Evolutionary conservation across 1,140 invertebrate genomes (phyloP), one percentile per base, ranked within the genome.

Genomic region (Ladona fulva): DNA sequence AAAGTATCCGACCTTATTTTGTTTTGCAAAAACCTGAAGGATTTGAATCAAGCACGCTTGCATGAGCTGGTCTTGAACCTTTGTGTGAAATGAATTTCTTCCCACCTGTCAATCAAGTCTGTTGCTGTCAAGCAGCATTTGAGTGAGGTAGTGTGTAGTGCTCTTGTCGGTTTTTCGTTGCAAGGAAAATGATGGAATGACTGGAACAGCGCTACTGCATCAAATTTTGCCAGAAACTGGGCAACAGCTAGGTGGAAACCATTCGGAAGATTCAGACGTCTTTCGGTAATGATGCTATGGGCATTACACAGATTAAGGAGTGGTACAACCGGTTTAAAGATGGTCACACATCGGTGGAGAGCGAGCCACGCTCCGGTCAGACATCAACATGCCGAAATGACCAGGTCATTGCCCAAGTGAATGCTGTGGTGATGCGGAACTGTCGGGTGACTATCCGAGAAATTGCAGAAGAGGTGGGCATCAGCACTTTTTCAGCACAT

Each of bases 271-370:
- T 80, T 80, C 78, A 80, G 66, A 7, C 74, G 78, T 76, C 80
- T 80, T 80, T 79, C 42, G 76, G 74, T 22, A 76, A 80, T 42
- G n/a, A 80, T 80, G 80, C 76, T 44, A 78, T 77, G 80, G 75
- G 80, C 42, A 77, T 79, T 42, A 80, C 77, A 29, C 75, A n/a
- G n/a, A n/a, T n/a, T n/a, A n/a, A n/a, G n/a, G n/a, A n/a, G n/a
- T n/a, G n/a, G n/a, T n/a, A n/a, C 52, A 42, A 76, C 11, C 74
- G 74, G 37, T 82, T 83, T 66, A 83, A 80, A 83, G 76, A 80
- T 80, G 79, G 79, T 78, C 44, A 59, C 76, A 81, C 75, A 77
- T 81, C 77, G 77, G 81, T 82, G 80, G 80, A 79, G n/a, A 80
- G 80, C 24, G 75, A 82, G 52, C 24, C 22, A 42, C 77, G 37